A percentile compares a stretch with the other conserved stretches of the same genome.
Evolutionary conservation across 1,140 invertebrate genomes (phyloP).

Genomic region (Neomicropteryx cornuta): DNA sequence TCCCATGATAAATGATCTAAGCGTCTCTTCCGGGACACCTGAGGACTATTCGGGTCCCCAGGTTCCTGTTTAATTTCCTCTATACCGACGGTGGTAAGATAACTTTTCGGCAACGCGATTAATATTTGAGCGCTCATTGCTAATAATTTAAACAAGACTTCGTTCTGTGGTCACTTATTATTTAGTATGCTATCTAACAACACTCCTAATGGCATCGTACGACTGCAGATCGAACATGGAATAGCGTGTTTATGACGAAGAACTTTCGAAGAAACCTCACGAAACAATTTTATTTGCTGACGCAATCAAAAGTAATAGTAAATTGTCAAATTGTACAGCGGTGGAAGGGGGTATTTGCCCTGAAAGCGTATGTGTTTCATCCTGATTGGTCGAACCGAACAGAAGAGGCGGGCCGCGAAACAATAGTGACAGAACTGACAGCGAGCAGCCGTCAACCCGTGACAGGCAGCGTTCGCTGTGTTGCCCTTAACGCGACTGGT

Average conservation of each 20-base stretch:
- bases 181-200: too few relatives aligned
- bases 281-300: constrained; percentile 2
- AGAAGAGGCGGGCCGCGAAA: constrained; percentile 17
- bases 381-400: constrained; percentile 23
- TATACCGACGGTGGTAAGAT: constrained; percentile 40
- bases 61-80: constrained; percentile 37
- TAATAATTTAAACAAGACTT: too few relatives aligned
- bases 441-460: too few relatives aligned
- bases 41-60: constrained; percentile 28
- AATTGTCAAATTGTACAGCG: too few relatives aligned
- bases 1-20: constrained; percentile 71
- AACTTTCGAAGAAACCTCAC: too few relatives aligned
- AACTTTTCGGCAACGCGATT: constrained; percentile 40
- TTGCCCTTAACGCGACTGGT: too few relatives aligned
- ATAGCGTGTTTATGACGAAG: too few relatives aligned
- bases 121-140: constrained; percentile 38
- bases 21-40: constrained; percentile 49
- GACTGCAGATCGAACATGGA: too few relatives aligned
- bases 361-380: constrained; percentile 29
- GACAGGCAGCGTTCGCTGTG: too few relatives aligned
- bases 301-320: constrained; percentile 4
- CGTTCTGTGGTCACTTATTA: too few relatives aligned
- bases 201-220: too few relatives aligned
- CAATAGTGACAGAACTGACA: constrained; percentile 15
- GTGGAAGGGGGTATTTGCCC: too few relatives aligned